Base-by-base conservation (phyloP, 2,888 invertebrate species). In the Lutraria lutraria region DNA sequence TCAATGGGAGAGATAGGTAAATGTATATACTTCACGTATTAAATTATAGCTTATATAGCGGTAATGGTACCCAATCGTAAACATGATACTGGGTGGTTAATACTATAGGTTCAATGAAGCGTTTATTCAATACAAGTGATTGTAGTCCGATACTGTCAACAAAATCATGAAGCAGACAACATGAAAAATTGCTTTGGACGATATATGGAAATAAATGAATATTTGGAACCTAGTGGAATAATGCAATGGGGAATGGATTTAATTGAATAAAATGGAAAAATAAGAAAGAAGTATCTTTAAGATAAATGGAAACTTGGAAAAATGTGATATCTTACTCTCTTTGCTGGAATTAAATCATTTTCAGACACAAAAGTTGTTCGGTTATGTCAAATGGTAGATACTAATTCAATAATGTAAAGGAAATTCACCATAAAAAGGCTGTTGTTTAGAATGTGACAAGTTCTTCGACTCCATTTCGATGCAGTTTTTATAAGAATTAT, bases 61-160 rank as follows among this genome's bases (percentile, higher is more conserved):
- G 19, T 76, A 56, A 82, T 63, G 80, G 60, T 43, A 53, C 53
- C 63, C 25, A 80, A 60, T 76, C 31, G 81, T 89, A 86, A 91
- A 91, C 84, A 83, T 83, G 89, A 91, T 89, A 87, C 84, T 21
- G 34, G 29, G 34, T 16, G 34, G 29, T 76, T 76, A 29, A 76
- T 89, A 89, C 89, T 89, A 88, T 86, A 53, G 89, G 81, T 34
- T 76, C 60, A 79, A 83, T 90, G 89, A 89, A 86, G 90, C 89
- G 83, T 90, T 81, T 81, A 89, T 21, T 63, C 88, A 90, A 84
- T 83, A 88, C 82, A 89, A 92, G 89, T 90, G 90, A 92, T 92
- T 88, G 88, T 85, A 68, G 60, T 81, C 81, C 34, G 91, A 91
- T 91, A 89, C 29, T 89, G 90, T 91, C 88, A 90, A 83, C 83